Percentiles rank a stretch among this genome's conserved stretches.
Conservation (phyloP, 2,797 vertebrate genomes). For the Spea hammondii region DNA sequence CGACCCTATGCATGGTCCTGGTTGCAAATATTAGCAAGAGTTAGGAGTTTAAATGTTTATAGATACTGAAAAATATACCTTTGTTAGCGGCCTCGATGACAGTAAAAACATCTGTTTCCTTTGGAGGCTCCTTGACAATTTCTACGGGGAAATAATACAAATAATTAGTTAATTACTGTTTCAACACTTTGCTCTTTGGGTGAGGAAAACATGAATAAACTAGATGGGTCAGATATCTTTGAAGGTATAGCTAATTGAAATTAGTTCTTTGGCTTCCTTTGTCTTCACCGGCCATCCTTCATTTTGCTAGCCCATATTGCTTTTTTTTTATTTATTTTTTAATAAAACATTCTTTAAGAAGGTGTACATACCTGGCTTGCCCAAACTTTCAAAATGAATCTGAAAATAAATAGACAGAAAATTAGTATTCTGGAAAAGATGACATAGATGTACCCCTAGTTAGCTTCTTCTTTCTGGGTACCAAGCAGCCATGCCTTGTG, state of each 20-base stretch:
- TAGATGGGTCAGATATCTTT: background rate
- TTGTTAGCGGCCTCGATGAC: constrained; percentile 9
- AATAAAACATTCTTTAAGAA: background rate
- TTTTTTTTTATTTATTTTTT: background rate
- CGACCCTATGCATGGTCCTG: background rate
- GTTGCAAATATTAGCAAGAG: no score
- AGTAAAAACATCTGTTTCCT: constrained; percentile 3
- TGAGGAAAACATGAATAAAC: background rate
- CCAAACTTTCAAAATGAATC: background rate
- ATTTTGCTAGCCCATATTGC: background rate
- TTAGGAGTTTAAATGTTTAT: background rate
- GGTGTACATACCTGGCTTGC: background rate
- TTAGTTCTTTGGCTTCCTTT: background rate
- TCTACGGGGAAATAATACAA: background rate
- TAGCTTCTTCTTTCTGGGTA: no score
- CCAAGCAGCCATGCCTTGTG: background rate
- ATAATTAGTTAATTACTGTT: background rate
- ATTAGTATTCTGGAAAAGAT: background rate
- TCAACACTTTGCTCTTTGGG: background rate
- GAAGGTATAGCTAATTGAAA: background rate
- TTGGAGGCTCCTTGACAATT: background rate
- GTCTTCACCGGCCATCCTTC: background rate
- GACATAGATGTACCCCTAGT: no score
- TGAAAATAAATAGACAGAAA: background rate
- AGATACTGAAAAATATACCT: background rate